These are phyloP conservation scores for Polyommatus iphigenia DNA, from an alignment of 2,888 invertebrate species.

Conservation along the genomic window DNA sequence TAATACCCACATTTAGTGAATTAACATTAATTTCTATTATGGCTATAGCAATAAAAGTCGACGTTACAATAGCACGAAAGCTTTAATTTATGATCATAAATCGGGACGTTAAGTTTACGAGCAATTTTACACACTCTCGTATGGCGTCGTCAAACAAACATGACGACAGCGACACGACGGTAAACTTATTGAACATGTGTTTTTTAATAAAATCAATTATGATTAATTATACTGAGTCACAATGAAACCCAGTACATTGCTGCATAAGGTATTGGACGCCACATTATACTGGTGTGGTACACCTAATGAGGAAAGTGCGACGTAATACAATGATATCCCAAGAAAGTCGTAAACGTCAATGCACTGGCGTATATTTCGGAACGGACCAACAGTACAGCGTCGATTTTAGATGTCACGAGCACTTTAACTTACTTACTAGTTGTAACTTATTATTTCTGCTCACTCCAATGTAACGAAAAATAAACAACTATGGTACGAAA, in stretches of 20 bases:
- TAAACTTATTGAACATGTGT: not conserved
- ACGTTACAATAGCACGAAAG: not conserved
- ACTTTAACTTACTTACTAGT: too few relatives aligned
- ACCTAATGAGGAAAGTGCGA: too few relatives aligned
- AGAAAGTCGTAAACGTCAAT: too few relatives aligned
- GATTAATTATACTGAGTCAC: not conserved
- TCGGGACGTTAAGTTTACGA: slow-evolving; percentile 2
- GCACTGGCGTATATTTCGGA: too few relatives aligned
- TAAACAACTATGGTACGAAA: not conserved
- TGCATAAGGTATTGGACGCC: too few relatives aligned
- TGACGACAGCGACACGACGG: not conserved
- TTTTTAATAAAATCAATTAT: not conserved
- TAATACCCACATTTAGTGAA: slow-evolving; percentile 8
- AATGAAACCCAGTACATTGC: too few relatives aligned
- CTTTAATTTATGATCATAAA: slow-evolving; percentile 4
- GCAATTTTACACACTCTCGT: not conserved
- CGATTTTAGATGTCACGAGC: too few relatives aligned
- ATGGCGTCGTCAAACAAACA: not conserved
- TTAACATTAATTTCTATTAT: not conserved
- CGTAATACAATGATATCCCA: too few relatives aligned
- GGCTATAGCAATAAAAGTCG: not conserved
- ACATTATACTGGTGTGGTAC: too few relatives aligned
- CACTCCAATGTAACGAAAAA: not conserved
- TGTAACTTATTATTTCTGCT: too few relatives aligned
- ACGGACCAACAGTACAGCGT: too few relatives aligned